Conservation (phyloP, 2,888 invertebrate species). For the Apotomis betuletana region DNA sequence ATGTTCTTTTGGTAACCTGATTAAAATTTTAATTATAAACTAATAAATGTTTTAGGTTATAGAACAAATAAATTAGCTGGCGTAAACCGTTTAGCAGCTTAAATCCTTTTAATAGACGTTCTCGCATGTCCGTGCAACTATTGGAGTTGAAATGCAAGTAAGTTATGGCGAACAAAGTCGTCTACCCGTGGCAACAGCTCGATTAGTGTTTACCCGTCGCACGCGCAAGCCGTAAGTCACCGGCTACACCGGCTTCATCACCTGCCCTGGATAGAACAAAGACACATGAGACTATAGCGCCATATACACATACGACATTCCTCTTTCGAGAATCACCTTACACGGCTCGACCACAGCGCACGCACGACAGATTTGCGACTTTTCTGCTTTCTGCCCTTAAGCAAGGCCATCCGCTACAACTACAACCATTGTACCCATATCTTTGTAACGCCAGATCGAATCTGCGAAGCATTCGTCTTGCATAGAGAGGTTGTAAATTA, state of each 20-base stretch:
- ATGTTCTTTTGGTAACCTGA: no score
- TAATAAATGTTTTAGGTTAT: no score
- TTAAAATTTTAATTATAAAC: neutral
- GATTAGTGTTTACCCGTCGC: slow-evolving; percentile 47
- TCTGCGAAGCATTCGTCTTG: slow-evolving; percentile 31
- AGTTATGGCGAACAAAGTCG: slow-evolving; percentile 39
- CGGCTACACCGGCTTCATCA: slow-evolving; percentile 43
- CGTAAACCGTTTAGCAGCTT: slow-evolving; percentile 7
- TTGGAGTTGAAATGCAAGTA: slow-evolving; percentile 39
- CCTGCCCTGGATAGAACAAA: neutral
- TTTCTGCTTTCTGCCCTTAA: slow-evolving; percentile 49
- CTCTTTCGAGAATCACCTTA: slow-evolving; percentile 3
- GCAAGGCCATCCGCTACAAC: slow-evolving; percentile 51
- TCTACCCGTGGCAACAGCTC: slow-evolving; percentile 42
- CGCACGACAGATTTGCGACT: slow-evolving; percentile 57
- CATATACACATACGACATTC: slow-evolving; percentile 1
- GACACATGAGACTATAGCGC: neutral
- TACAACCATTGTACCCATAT: slow-evolving; percentile 45
- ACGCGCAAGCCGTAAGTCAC: slow-evolving; percentile 47
- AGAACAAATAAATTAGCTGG: neutral
- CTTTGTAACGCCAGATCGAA: slow-evolving; percentile 37
- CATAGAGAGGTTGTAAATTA: slow-evolving; percentile 33
- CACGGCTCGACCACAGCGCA: slow-evolving; percentile 44
- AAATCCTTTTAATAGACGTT: slow-evolving; percentile 25
- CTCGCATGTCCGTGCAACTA: slow-evolving; percentile 29